Base-by-base conservation (phyloP, 2,888 invertebrate species). In the Spisula solida region DNA sequence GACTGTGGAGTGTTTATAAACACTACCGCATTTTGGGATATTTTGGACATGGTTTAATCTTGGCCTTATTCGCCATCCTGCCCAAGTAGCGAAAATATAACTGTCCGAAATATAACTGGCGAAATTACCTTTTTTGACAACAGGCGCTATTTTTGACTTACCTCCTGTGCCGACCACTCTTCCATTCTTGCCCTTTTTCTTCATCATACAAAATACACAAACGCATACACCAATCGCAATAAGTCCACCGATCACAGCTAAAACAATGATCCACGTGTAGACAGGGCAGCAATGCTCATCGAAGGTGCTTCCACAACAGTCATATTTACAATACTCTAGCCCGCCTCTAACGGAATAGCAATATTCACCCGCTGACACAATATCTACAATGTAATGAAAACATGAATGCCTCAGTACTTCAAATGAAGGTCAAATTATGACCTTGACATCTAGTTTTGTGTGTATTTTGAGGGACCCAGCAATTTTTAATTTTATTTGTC, bases 111-210 rank as follows among this genome's bases (percentile, higher is more conserved):
- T n/a, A n/a, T n/a, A n/a, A n/a, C n/a, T n/a, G n/a, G n/a, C n/a
- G n/a, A n/a, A n/a, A n/a, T n/a, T n/a, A n/a, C n/a, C n/a, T n/a
- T n/a, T n/a, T n/a, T n/a, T n/a, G n/a, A n/a, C n/a, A n/a, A n/a
- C n/a, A n/a, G n/a, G n/a, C n/a, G 25, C 70, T 14, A 70, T 70
- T n/a, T n/a, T n/a, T n/a, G n/a, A 70, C 70, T 25, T 70, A 70
- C 70, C 70, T 25, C 1, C 70, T 1, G 70, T 70, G 31, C 70
- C 25, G 16, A 70, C 16, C 70, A 70, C 70, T 70, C 70, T 70
- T 14, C 70, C 70, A 29, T 10, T 25, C 16, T 31, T 25, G 25
- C 12, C 70, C 29, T 70, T 25, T 31, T 70, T 70, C 70, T 70
- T 70, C n/a, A 0, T 29, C 5, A 6, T 6, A 70, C 70, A 70